phyloP scores from a whole-genome alignment of 37 sponge, comb jelly and placozoan genomes.

The Oopsacas minuta region DNA sequence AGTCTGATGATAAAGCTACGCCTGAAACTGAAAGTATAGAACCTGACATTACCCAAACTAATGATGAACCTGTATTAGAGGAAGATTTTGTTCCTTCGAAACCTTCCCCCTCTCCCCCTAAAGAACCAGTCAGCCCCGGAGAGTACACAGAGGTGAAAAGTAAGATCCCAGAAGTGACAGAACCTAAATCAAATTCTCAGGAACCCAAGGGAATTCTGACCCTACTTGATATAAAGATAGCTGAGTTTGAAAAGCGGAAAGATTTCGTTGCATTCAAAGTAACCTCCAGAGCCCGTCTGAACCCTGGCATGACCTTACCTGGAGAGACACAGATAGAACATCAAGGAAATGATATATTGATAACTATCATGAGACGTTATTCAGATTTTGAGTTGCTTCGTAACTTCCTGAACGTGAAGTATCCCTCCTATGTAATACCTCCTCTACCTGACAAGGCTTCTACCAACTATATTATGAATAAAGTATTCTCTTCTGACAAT shows the following conservation, averaged over 20 bases:
- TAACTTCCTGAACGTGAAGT: slow-evolving; percentile 25
- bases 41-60: background rate
- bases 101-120: background rate
- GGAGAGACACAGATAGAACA: background rate
- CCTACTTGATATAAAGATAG: background rate
- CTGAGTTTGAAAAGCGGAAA: slow-evolving; percentile 12
- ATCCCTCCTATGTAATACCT: slow-evolving; percentile 32
- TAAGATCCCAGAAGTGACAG: background rate
- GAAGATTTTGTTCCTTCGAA: background rate
- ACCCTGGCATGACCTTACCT: slow-evolving; percentile 5
- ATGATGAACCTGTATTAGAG: background rate
- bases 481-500: background rate
- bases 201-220: background rate
- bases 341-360: background rate
- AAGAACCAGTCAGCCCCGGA: background rate
- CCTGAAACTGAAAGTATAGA: background rate
- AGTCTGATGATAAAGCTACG: background rate
- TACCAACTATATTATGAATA: background rate
- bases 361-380: slow-evolving; percentile 22
- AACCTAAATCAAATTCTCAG: background rate
- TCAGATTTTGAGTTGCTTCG: slow-evolving; percentile 29
- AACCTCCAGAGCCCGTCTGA: background rate
- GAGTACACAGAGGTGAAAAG: background rate
- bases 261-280: background rate
- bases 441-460: slow-evolving; percentile 32